These are phyloP conservation scores for Labrus mixtus DNA, from an alignment of 2,113 vertebrate species.

Conservation along the genomic window DNA sequence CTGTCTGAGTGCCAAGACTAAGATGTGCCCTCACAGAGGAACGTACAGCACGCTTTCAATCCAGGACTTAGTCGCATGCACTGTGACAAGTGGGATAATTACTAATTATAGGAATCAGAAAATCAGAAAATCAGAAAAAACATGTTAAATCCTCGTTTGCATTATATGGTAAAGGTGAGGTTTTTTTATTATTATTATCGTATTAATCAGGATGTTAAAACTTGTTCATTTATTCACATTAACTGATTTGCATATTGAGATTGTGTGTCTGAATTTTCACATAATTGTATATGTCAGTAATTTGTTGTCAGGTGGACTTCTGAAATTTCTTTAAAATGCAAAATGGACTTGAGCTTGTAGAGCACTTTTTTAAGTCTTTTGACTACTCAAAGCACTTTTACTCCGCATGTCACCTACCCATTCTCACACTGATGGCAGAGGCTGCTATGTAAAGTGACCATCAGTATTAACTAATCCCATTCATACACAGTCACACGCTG, in stretches of 20 bases:
- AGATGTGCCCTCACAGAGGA: conserved; percentile 31
- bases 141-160: not conserved
- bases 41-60: conserved; percentile 25
- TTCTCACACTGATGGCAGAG: too few species aligned
- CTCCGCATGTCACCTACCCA: too few species aligned
- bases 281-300: too few species aligned
- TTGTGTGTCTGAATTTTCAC: not conserved
- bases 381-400: too few species aligned
- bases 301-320: too few species aligned
- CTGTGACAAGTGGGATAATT: conserved; percentile 9
- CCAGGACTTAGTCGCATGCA: conserved; percentile 3
- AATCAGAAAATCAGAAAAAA: too few species aligned
- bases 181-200: not conserved
- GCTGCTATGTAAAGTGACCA: too few species aligned
- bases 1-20: conserved; percentile 44
- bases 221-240: not conserved
- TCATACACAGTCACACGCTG: too few species aligned
- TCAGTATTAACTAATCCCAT: too few species aligned
- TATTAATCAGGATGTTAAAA: not conserved
- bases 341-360: too few species aligned
- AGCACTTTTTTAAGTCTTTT: too few species aligned
- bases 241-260: not conserved
- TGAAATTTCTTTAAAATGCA: too few species aligned
- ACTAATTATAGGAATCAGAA: conserved; percentile 38
- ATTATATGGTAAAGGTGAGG: not conserved